Conservation (phyloP, 2,113 vertebrate species). For the Anoplopoma fimbria region DNA sequence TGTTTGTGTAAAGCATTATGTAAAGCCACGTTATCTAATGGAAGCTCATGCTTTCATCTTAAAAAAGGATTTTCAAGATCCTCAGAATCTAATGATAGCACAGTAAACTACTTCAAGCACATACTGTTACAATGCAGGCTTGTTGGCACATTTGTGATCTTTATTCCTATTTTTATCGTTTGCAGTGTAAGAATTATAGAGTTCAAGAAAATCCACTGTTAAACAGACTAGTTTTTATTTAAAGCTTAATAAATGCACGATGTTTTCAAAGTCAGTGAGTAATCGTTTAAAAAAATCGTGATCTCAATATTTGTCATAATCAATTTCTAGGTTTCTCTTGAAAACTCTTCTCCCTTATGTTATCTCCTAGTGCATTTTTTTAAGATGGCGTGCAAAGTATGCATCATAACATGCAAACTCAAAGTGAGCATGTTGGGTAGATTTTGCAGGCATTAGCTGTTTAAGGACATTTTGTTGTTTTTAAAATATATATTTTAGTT, state of each 20-base stretch:
- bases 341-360: too few species aligned
- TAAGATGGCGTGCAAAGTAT: not conserved
- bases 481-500: not conserved
- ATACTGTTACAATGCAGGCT: not conserved
- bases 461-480: not conserved
- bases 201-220: too few species aligned
- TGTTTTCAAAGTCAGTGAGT: too few species aligned
- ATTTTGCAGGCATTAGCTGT: not conserved
- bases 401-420: not conserved
- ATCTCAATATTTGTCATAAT: too few species aligned
- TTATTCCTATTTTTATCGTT: slow-evolving; percentile 25
- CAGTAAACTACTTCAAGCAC: not conserved
- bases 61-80: not conserved
- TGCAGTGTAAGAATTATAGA: too few species aligned
- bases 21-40: not conserved
- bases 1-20: not conserved
- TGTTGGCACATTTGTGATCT: slow-evolving; percentile 1
- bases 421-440: not conserved
- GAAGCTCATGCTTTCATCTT: not conserved
- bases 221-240: too few species aligned
- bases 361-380: not conserved
- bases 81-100: not conserved
- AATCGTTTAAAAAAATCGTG: too few species aligned
- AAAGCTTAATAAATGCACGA: too few species aligned
- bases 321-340: too few species aligned